Base-by-base conservation (phyloP, 2,113 vertebrate genomes). In the Leiothrix lutea region DNA sequence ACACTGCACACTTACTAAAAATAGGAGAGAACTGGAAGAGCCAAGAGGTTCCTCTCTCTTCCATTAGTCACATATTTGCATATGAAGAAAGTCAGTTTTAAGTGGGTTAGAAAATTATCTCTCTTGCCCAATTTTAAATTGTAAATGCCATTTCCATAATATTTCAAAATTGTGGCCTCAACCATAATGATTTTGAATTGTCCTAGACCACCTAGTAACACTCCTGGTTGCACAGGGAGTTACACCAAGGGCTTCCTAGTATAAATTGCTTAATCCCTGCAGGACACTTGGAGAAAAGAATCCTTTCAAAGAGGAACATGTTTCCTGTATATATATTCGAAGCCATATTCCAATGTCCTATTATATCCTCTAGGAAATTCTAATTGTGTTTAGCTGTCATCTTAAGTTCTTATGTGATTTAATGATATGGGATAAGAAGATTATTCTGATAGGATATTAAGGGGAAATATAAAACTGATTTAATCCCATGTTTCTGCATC, bases 381-480 rank as follows among this genome's bases (percentile, higher is more conserved):
- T 95, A 95, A 93, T 88, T 94, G 88, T 90, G 79, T 88, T 95
- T 93, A 92, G 87, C 64, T 83, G 90, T 70, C 90, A 69, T 95
- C 95, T 94, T 86, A 94, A 88, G 44, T 80, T 96, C 93, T 96
- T 94, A 94, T 12, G 72, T 83, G 87, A 93, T 93, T 97, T 94
- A 94, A 90, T 90, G 90, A 95, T 96, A 94, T 9, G 5, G 42
- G 81, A 86, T 94, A 97, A 95, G 95, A 92, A 95, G 95, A 96
- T 96, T 97, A 96, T 93, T 96, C 64, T 91, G 94, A 96, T 97
- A 92, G 67, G 71, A 94, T 95, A 92, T 87, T 93, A 94, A 88
- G n/a, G 62, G 51, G 57, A 94, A 95, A 94, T 97, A 93, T 94
- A 91, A 95, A 93, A 92, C 95, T 92, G 64, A 90, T 94, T 90